Base-by-base conservation (phyloP, 2,888 invertebrate species). In the Megastigmus dorsalis region DNA sequence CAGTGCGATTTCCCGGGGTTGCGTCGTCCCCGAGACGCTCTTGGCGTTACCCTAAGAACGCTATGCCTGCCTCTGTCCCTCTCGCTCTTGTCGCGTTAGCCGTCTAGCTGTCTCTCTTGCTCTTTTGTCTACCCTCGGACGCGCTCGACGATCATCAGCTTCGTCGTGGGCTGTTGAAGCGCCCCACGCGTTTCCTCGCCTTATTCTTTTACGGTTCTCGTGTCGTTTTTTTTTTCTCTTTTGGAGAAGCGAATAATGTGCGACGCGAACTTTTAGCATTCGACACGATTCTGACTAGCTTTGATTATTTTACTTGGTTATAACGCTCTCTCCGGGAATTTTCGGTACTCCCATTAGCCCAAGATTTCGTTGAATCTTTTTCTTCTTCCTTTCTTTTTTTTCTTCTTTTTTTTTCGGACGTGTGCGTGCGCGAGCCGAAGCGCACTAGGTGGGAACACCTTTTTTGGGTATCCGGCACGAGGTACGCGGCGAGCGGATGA, bases 1-100 rank as follows among this genome's bases (percentile, higher is more conserved):
- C 6, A 1, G 2, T 18, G 50, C 52, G 28, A 18, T 30, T 38
- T 10, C 15, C 26, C 38, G 20, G 15, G 23, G n/a, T 13, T 1
- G 33, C n/a, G 10, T 36, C 36, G 26, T 57, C 15, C 20, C 30
- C 57, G 5, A n/a, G 26, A 36, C 57, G 57, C 43, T 28, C 50
- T 30, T 52, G 50, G 30, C 45, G 41, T 54, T 43, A 28, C 43
- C 33, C 36, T 33, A n/a, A n/a, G n/a, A n/a, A 89, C 90, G 90
- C 62, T 6, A 45, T 33, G 45, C 15, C 54, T 28, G 15, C 23
- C 41, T 52, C 60, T 45, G n/a, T 55, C 57, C 33, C 62, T 2
- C 36, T 30, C 52, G 7, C 48, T 23, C 28, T n/a, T n/a, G n/a
- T 15, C 30, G 15, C 52, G 52, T 30, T 15, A 7, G 10, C 28